These are phyloP conservation scores for Benitochromis conjunctus DNA, from an alignment of 2,113 vertebrate species.

Conservation along the genomic window DNA sequence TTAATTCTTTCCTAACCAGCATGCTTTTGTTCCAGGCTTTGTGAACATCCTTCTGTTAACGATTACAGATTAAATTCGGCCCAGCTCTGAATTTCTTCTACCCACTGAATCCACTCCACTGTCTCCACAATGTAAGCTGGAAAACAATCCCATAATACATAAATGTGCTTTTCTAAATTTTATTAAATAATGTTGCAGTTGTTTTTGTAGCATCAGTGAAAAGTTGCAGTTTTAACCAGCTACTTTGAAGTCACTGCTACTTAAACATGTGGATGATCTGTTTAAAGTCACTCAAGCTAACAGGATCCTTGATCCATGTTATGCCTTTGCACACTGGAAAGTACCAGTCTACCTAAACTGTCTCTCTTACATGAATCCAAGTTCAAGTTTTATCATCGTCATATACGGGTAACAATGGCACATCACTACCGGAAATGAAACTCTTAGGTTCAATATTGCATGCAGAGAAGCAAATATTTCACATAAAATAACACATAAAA, in stretches of 20 bases:
- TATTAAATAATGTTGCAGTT: background rate
- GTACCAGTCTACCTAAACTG: background rate
- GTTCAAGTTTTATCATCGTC: background rate
- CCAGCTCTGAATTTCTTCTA: background rate
- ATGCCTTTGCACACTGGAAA: background rate
- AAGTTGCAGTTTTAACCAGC: background rate
- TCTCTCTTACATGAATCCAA: background rate
- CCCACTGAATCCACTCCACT: background rate
- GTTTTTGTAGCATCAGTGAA: background rate
- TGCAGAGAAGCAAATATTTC: background rate
- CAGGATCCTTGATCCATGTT: background rate
- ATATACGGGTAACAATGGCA: background rate
- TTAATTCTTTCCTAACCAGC: background rate
- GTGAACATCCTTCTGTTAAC: background rate
- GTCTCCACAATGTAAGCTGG: background rate
- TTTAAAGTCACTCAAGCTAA: background rate
- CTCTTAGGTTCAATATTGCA: background rate
- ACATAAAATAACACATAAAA: background rate
- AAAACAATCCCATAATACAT: background rate
- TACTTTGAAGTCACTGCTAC: background rate
- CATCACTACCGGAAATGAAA: background rate
- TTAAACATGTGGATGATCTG: background rate
- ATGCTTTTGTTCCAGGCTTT: background rate
- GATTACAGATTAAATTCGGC: background rate
- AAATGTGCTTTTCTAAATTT: background rate